Conservation (phyloP, 1,140 invertebrate genomes). For the Colletes latitarsis region DNA sequence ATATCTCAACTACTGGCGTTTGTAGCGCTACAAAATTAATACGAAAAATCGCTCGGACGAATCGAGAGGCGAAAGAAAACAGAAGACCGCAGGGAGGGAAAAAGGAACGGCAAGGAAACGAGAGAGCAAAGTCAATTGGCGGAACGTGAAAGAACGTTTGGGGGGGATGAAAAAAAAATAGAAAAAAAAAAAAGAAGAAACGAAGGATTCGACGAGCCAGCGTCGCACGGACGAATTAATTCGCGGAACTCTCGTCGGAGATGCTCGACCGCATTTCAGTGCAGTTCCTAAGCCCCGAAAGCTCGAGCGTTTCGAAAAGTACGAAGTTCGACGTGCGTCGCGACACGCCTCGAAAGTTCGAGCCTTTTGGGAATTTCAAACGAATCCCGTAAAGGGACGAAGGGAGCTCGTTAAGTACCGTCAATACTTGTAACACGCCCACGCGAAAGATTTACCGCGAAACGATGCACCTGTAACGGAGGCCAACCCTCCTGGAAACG, state of each 20-base stretch:
- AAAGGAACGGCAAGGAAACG: slow-evolving; percentile 4
- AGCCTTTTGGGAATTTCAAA: slow-evolving; percentile 54
- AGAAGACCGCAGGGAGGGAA: neutral
- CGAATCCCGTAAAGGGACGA: slow-evolving; percentile 6
- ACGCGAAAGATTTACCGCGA: slow-evolving; percentile 54
- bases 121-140: slow-evolving; percentile 3
- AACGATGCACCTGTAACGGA: slow-evolving; percentile 47
- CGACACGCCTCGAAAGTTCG: slow-evolving; percentile 47
- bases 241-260: slow-evolving; percentile 50
- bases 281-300: slow-evolving; percentile 42
- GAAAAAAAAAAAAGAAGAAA: slow-evolving; percentile 3
- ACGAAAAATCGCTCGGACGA: slow-evolving; percentile 1
- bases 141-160: neutral
- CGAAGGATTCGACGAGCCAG: slow-evolving; percentile 3
- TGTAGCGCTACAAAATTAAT: slow-evolving; percentile 24
- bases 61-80: neutral
- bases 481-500: slow-evolving; percentile 12
- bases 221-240: slow-evolving; percentile 55
- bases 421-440: slow-evolving; percentile 61
- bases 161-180: neutral
- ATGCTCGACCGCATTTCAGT: slow-evolving; percentile 36
- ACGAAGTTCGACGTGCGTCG: slow-evolving; percentile 53
- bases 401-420: slow-evolving; percentile 49
- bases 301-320: slow-evolving; percentile 45
- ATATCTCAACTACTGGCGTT: neutral